Evolutionary conservation across 2,888 invertebrate genomes (phyloP), one percentile per base, ranked within the genome.

Genomic region (Xanthia icteritia): DNA sequence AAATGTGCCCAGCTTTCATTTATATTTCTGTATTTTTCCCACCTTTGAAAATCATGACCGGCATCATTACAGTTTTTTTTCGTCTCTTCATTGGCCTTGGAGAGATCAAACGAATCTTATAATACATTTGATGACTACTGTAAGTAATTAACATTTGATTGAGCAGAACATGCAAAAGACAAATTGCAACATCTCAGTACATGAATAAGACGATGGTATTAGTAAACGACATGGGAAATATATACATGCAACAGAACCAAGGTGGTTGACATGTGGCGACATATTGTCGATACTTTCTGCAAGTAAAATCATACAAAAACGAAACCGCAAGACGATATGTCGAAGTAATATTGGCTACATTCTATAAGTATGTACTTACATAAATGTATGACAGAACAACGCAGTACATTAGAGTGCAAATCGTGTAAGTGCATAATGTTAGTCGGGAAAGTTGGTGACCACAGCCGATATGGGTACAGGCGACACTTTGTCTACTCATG

Each of bases 361-460:
- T 66, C n/a, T 54, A 54, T 61, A 77, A 42, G 64, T 86, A 54
- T 63, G 48, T 54, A 48, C 36, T 54, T 54, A 72, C 51, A 58
- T 67, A 66, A 63, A 76, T 80, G 69, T 65, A 73, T 39, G 51
- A 63, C 65, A 58, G 58, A 51, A 78, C 56, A 69, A 51, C 13
- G 51, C 64, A 75, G 66, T 83, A 31, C 73, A 77, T 64, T 77
- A 64, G 68, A 81, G 77, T 84, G 77, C 76, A 75, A 79, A 77
- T 76, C 82, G 73, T 82, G 78, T 82, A 79, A 85, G 74, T 85
- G 88, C 88, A 89, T 90, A 88, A 87, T 87, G 80, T 79, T 85
- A 77, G 86, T 61, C 65, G 63, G 74, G 81, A 82, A 89, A 91
- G 89, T 91, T 91, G 66, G 79, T 83, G 80, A 82, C 88, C 88